A percentile compares a stretch with the other conserved stretches of the same genome.
These are phyloP conservation scores for Ornithoptera alexandrae DNA, from an alignment of 2,888 invertebrate species.

Conservation along the genomic window DNA sequence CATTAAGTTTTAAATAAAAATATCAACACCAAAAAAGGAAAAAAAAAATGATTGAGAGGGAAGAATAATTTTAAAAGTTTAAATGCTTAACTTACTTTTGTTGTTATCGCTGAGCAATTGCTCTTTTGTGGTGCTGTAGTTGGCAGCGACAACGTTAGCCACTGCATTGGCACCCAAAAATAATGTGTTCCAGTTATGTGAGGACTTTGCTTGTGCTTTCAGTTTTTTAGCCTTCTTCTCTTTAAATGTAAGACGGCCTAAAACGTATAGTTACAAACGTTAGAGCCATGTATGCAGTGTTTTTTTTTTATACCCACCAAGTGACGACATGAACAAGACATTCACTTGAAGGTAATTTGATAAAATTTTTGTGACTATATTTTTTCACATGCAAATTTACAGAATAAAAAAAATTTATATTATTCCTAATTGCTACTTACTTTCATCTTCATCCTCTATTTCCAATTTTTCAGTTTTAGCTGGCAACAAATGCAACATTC, in stretches of 20 bases:
- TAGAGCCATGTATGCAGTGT: no score
- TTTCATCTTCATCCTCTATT: conserved; percentile 66
- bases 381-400: no score
- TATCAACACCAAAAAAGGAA: neutral
- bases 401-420: neutral
- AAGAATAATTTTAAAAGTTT: neutral
- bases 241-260: conserved; percentile 87
- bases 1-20: no score
- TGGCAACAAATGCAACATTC: conserved; percentile 96
- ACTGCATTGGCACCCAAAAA: conserved; percentile 96
- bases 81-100: conserved; percentile 57
- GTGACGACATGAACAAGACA: no score
- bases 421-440: conserved; percentile 40
- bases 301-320: no score
- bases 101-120: conserved; percentile 79
- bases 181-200: conserved; percentile 97
- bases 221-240: conserved; percentile 88
- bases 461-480: conserved; percentile 84
- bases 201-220: conserved; percentile 86
- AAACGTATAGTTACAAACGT: conserved; percentile 34
- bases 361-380: no score
- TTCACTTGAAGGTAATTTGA: no score
- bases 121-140: conserved; percentile 91
- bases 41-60: neutral
- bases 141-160: conserved; percentile 92